These are phyloP conservation scores for Saccostrea cuccullata DNA, from an alignment of 1,140 invertebrate species.

Conservation along the genomic window DNA sequence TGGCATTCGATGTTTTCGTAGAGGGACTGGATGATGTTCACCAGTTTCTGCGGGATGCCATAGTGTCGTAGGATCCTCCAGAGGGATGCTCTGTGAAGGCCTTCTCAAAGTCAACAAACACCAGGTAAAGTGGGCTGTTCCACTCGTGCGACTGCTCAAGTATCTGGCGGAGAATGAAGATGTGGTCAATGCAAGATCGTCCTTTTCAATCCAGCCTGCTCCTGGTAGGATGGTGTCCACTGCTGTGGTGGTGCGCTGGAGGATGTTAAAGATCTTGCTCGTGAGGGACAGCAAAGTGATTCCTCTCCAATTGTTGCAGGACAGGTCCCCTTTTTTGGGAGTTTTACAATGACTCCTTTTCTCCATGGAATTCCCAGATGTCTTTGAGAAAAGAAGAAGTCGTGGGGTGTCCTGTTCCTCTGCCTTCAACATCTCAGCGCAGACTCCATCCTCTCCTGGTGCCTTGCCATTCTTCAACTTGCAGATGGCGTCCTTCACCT, in stretches of 20 bases:
- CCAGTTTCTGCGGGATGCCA: constrained; percentile 45
- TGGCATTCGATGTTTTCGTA: constrained; percentile 33
- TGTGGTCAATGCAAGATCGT: constrained; percentile 50
- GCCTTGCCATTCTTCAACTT: too few relatives aligned
- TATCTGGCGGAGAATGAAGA: constrained; percentile 51
- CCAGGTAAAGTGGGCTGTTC: background rate
- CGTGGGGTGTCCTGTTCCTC: too few relatives aligned
- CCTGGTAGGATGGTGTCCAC: constrained; percentile 43
- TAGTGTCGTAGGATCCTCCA: constrained; percentile 45
- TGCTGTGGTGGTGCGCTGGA: constrained; percentile 45
- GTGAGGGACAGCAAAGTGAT: constrained; percentile 61
- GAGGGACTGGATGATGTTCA: constrained; percentile 40
- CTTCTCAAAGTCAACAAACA: constrained; percentile 33
- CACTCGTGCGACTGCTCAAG: constrained; percentile 61
- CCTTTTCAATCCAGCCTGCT: constrained; percentile 55
- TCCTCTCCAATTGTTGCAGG: constrained; percentile 53
- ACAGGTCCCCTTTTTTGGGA: too few relatives aligned
- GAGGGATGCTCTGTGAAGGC: constrained; percentile 17
- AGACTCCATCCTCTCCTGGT: too few relatives aligned
- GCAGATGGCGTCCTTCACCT: too few relatives aligned
- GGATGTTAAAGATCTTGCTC: constrained; percentile 56
- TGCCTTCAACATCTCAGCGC: too few relatives aligned
- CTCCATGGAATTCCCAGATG: too few relatives aligned
- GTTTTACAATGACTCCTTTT: too few relatives aligned
- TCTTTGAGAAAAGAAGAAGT: too few relatives aligned